Base-by-base conservation (phyloP, 2,888 invertebrate species). In the Oscheius myriophilus region DNA sequence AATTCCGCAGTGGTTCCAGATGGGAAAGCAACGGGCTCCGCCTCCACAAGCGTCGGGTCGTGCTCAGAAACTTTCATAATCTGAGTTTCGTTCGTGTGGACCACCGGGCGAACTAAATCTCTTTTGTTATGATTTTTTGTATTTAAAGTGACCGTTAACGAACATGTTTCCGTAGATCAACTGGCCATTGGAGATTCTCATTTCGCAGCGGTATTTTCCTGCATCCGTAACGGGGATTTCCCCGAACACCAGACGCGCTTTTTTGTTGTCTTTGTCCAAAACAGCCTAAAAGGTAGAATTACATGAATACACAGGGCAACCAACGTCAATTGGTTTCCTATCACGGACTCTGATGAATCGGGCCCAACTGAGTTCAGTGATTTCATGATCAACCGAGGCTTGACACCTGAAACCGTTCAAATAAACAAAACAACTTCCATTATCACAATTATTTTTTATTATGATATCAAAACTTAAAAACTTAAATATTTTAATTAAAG, bases 121-220 rank as follows among this genome's bases (percentile, higher is more conserved):
- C 1, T 25, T 21, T 7, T 23, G 18, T 26, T 61, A 14, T 16
- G 26, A 21, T 12, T 26, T 14, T 21, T 16, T 16, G 18, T 18
- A 25, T 23, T 43, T 9, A 61, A 58, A 70, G 81, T 71, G 45
- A 82, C 82, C 65, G 67, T 81, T 76, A 9, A 77, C 80, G 53
- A 84, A 82, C 75, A 84, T 74, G 43, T 84, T 84, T 39, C 84
- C 83, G 21, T 67, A 67, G 58, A 82, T 67, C 21, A 67, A 39
- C 41, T 72, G 61, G 39, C 62, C 75, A 43, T 73, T 68, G 2
- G 62, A 57, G 1, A 74, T 70, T 14, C 58, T 76, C 49, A 84
- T 76, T 62, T 82, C 78, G 68, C 84, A 84, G 16, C 78, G 65
- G 63, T 84, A 84, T 53, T 81, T 81, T 49, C 82, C 83, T 2